phyloP scores from a whole-genome alignment of 2,113 vertebrate genomes.

The Cryptotis parvus region DNA sequence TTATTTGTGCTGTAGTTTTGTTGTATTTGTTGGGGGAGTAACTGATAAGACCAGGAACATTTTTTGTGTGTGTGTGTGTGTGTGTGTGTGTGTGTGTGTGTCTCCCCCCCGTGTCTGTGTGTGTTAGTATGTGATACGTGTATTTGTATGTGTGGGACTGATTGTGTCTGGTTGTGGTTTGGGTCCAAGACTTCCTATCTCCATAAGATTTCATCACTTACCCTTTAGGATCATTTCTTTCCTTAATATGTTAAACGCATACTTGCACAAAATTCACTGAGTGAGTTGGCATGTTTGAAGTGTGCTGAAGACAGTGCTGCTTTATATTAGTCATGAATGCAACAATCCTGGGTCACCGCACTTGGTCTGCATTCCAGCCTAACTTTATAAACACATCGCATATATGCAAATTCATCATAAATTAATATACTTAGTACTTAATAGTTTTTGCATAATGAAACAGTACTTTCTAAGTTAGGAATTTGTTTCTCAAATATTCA shows the following conservation, averaged over 20 bases:
- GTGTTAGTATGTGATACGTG: constrained; percentile 65
- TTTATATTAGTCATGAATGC: neutral
- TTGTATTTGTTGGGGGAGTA: constrained; percentile 56
- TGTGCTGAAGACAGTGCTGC: constrained; percentile 51
- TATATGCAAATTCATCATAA: constrained; percentile 43
- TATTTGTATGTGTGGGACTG: constrained; percentile 67
- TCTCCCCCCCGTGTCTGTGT: constrained; percentile 46
- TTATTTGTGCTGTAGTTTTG: constrained; percentile 50
- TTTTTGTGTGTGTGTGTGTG: constrained; percentile 51
- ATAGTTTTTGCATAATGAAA: constrained; percentile 59
- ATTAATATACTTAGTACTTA: constrained; percentile 36
- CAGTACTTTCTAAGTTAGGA: constrained; percentile 56
- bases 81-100: constrained; percentile 62
- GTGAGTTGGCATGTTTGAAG: constrained; percentile 65
- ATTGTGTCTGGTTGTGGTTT: constrained; percentile 72
- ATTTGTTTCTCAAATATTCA: constrained; percentile 51
- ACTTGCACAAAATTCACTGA: constrained; percentile 45
- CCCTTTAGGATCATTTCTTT: constrained; percentile 64
- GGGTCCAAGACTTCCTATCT: constrained; percentile 58
- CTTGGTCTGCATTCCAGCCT: constrained; percentile 33
- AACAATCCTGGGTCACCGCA: constrained; percentile 62
- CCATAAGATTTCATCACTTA: constrained; percentile 48
- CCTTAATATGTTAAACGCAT: constrained; percentile 62
- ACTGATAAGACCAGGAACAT: constrained; percentile 64
- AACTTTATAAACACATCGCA: constrained; percentile 54